Evolutionary conservation across 2,797 vertebrate genomes (phyloP).

Genomic region (Hylomyscus alleni): DNA sequence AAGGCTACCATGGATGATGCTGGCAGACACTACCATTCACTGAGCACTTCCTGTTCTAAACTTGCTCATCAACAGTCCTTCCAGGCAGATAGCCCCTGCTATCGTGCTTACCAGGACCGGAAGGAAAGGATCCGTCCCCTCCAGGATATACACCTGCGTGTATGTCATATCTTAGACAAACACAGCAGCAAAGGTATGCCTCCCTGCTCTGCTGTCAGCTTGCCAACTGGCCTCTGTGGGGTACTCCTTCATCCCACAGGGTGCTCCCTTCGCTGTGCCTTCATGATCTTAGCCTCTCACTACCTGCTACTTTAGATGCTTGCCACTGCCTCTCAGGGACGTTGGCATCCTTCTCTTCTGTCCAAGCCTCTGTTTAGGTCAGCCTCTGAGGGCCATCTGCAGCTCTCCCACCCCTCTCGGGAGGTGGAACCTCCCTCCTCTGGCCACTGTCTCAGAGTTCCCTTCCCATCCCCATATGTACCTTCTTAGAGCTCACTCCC

Average conservation of each 20-base stretch:
- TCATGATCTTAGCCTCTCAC: neutral
- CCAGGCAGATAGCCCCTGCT: neutral
- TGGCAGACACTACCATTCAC: fast-evolving
- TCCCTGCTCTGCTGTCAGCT: neutral
- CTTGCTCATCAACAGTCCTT: neutral
- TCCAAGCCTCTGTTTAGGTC: neutral
- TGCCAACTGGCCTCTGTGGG: fast-evolving
- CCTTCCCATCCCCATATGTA: neutral
- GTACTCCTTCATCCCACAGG: neutral
- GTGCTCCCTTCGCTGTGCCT: neutral
- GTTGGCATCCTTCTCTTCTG: neutral
- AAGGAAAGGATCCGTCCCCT: neutral
- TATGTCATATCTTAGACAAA: neutral
- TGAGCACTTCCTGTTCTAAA: neutral
- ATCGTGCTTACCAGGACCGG: neutral
- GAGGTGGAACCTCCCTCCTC: neutral
- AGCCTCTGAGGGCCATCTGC: neutral
- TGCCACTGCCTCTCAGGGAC: fast-evolving
- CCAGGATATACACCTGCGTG: neutral
- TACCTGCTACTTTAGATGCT: no score
- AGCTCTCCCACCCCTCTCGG: fast-evolving
- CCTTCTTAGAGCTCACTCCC: no score
- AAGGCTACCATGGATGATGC: neutral
- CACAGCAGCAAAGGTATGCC: neutral
- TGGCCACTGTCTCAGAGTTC: neutral